Percentiles rank a stretch among this genome's conserved stretches.
These are phyloP conservation scores for Cheilosia variabilis DNA, from an alignment of 2,888 invertebrate species.

Conservation along the genomic window DNA sequence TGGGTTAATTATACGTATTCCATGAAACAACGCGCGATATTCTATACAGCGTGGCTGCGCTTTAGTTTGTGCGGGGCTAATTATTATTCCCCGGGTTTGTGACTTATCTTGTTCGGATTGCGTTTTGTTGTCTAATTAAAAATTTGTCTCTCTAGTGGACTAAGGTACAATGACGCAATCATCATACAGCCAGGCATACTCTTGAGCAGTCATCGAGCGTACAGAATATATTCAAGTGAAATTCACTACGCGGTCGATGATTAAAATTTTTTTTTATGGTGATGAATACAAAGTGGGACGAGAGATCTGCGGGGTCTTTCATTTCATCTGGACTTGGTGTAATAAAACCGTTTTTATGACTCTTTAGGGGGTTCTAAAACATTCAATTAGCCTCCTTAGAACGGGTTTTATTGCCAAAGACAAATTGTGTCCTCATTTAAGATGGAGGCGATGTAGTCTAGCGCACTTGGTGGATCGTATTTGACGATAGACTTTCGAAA, in stretches of 20 bases:
- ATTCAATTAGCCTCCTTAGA: slow-evolving; percentile 9
- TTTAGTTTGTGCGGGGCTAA: slow-evolving; percentile 40
- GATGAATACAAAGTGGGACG: slow-evolving; percentile 7
- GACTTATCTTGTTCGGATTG: slow-evolving; percentile 32
- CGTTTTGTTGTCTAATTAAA: slow-evolving; percentile 51
- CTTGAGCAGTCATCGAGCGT: neutral
- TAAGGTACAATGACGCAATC: slow-evolving; percentile 44
- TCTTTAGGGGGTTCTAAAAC: slow-evolving; percentile 16
- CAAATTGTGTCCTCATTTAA: neutral
- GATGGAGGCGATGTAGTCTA: neutral
- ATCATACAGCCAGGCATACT: neutral
- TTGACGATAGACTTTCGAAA: neutral
- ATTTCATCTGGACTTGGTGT: neutral
- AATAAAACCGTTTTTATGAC: slow-evolving; percentile 28
- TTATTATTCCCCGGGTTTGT: slow-evolving; percentile 3
- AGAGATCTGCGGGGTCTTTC: neutral
- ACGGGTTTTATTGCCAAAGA: slow-evolving; percentile 1
- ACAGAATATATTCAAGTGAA: slow-evolving; percentile 2
- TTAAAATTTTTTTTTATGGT: slow-evolving; percentile 23
- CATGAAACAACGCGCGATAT: slow-evolving; percentile 20
- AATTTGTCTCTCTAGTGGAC: neutral
- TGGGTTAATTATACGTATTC: slow-evolving; percentile 43
- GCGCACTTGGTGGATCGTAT: neutral
- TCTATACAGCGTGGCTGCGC: slow-evolving; percentile 6
- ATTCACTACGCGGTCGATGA: slow-evolving; percentile 1